A percentile compares a stretch with the other conserved stretches of the same genome.
phyloP scores from a whole-genome alignment of 2,888 invertebrate genomes.

The Frankliniella fusca region DNA sequence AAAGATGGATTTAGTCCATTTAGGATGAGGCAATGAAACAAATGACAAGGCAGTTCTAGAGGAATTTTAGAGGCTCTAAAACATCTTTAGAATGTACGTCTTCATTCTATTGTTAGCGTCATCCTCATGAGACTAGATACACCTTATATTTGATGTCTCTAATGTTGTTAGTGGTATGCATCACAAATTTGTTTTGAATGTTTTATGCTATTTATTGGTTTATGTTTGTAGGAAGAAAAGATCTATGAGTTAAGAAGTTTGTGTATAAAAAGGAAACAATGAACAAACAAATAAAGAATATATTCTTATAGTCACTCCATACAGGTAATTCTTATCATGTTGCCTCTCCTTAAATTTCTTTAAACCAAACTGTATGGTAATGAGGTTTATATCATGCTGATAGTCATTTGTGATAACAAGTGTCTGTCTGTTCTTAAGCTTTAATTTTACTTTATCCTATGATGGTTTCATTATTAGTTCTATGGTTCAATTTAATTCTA shows the following conservation, averaged over 20 bases:
- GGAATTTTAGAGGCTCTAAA: too few species aligned
- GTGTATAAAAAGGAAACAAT: neutral
- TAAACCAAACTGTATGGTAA: neutral
- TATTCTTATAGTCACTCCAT: constrained; percentile 1
- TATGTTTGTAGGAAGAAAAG: neutral
- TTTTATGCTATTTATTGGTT: constrained; percentile 18
- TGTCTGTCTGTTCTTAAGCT: neutral
- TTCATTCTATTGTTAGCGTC: too few species aligned
- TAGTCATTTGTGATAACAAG: neutral
- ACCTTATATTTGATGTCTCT: too few species aligned
- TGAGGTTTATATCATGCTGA: neutral
- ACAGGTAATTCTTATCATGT: neutral
- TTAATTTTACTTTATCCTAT: neutral
- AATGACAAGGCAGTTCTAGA: too few species aligned
- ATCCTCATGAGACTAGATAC: too few species aligned
- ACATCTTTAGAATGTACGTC: too few species aligned
- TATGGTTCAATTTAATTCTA: neutral
- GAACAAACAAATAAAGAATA: constrained; percentile 18
- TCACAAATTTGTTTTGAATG: constrained; percentile 19
- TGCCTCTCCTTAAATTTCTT: neutral
- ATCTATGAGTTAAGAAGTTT: neutral
- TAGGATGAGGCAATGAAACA: too few species aligned
- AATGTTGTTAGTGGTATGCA: constrained; percentile 1
- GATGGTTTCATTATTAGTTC: neutral
- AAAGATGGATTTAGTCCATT: too few species aligned